A percentile compares a stretch with the other conserved stretches of the same genome.
Evolutionary conservation across 1,140 invertebrate genomes (phyloP).

Genomic region (Drosophila pandora): DNA sequence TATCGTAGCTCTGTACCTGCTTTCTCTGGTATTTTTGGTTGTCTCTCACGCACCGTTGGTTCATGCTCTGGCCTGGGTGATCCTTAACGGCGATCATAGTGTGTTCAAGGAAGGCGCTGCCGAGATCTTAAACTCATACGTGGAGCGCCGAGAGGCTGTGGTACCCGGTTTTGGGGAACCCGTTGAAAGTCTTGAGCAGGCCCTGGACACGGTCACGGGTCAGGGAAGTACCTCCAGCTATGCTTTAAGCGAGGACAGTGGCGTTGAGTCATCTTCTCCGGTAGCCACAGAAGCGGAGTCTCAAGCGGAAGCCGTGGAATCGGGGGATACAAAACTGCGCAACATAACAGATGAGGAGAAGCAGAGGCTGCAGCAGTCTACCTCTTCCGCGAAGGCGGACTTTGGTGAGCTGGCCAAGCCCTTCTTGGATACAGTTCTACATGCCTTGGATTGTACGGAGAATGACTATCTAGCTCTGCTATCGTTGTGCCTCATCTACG

Average conservation of each 20-base stretch:
- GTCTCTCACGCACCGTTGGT: slow-evolving; percentile 95
- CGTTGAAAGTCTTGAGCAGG: slow-evolving; percentile 87
- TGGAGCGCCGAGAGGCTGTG: slow-evolving; percentile 85
- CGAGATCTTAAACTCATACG: slow-evolving; percentile 90
- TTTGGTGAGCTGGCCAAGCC: slow-evolving; percentile 84
- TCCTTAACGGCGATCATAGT: slow-evolving; percentile 90
- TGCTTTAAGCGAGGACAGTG: slow-evolving; percentile 57
- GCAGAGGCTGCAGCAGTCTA: slow-evolving; percentile 85
- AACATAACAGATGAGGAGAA: slow-evolving; percentile 98
- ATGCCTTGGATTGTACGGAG: slow-evolving; percentile 92
- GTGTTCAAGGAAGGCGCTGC: slow-evolving; percentile 89
- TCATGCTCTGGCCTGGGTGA: slow-evolving; percentile 93
- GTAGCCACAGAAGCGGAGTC: slow-evolving; percentile 36
- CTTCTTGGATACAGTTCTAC: slow-evolving; percentile 94
- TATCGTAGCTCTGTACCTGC: slow-evolving; percentile 94
- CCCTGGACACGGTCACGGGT: slow-evolving; percentile 84
- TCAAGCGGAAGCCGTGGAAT: slow-evolving; percentile 15
- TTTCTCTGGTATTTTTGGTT: slow-evolving; percentile 98
- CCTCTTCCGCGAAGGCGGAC: slow-evolving; percentile 37
- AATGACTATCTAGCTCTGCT: slow-evolving; percentile 98
- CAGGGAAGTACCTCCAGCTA: slow-evolving; percentile 50
- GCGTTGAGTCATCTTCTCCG: slow-evolving; percentile 45
- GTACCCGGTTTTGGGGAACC: slow-evolving; percentile 84
- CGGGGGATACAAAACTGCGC: slow-evolving; percentile 55
- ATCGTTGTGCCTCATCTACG: slow-evolving; percentile 95